phyloP scores from a whole-genome alignment of 2,797 vertebrate genomes.

The Orientallactaga sibirica region DNA sequence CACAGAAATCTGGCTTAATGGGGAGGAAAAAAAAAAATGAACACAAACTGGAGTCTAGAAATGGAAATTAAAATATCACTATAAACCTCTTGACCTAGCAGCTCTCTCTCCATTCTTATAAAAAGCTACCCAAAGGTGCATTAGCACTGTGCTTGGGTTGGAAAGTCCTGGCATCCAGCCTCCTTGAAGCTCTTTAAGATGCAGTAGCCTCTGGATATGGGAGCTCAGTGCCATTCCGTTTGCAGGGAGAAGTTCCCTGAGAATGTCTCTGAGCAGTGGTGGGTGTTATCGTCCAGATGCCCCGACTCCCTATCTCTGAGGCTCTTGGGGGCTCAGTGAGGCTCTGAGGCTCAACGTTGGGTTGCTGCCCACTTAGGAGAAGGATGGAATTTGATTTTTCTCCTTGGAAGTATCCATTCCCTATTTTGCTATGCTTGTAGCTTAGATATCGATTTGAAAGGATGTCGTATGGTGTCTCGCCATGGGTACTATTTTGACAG shows the following conservation, averaged over 20 bases:
- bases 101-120: conserved; percentile 70
- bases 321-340: conserved; percentile 6
- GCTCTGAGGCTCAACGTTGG: conserved; percentile 55
- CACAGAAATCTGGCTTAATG: conserved; percentile 69
- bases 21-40: not conserved
- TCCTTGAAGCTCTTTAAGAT: conserved; percentile 77
- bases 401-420: conserved; percentile 82
- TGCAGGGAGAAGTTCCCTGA: conserved; percentile 59
- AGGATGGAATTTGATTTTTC: conserved; percentile 74
- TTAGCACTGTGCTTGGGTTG: conserved; percentile 65
- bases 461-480: conserved; percentile 64
- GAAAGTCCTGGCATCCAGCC: conserved; percentile 74
- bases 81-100: conserved; percentile 70
- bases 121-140: conserved; percentile 73
- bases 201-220: conserved; percentile 72
- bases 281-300: conserved; percentile 25
- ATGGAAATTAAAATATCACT: conserved; percentile 54
- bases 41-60: conserved; percentile 55
- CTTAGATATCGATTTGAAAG: conserved; percentile 77
- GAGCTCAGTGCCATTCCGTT: conserved; percentile 65
- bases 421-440: conserved; percentile 78
- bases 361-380: conserved; percentile 72
- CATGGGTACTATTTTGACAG: conserved; percentile 73
- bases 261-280: conserved; percentile 44
- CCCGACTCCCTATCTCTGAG: conserved; percentile 51